Percentiles rank a stretch among this genome's conserved stretches.
These are phyloP conservation scores for Heteromurus nitidus DNA, from an alignment of 2,888 invertebrate genomes.

Conservation along the genomic window DNA sequence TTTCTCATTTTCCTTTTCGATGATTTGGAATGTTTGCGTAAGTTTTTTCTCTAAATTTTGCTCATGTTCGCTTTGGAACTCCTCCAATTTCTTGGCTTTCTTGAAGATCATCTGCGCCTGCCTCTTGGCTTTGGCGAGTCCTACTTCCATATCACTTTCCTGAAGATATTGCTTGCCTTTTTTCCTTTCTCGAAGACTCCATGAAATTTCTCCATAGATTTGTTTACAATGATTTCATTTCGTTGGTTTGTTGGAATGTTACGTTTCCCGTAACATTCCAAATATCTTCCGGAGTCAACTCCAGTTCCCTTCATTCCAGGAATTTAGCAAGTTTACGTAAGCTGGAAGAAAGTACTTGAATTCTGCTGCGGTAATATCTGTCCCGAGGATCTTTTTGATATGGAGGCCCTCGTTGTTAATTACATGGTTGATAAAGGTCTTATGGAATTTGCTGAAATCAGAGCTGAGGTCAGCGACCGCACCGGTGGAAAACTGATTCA, in stretches of 20 bases:
- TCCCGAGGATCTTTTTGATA: conserved; percentile 39
- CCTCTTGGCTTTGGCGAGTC: background rate
- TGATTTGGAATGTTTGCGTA: background rate
- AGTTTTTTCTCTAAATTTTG: conserved; percentile 3
- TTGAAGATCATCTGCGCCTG: conserved; percentile 17
- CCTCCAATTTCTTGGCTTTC: conserved; percentile 37
- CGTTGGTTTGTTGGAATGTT: too few relatives aligned
- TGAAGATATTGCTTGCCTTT: conserved; percentile 20
- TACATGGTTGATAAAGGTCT: conserved; percentile 32
- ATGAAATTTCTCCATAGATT: conserved; percentile 9
- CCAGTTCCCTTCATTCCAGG: too few relatives aligned
- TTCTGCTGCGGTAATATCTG: conserved; percentile 29
- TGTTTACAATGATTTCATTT: conserved; percentile 27
- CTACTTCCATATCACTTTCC: conserved; percentile 1
- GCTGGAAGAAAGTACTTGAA: conserved; percentile 21
- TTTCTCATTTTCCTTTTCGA: conserved; percentile 27
- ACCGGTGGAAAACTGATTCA: conserved; percentile 33
- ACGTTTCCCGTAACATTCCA: conserved; percentile 26
- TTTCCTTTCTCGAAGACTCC: background rate
- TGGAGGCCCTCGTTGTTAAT: conserved; percentile 20
- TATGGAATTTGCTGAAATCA: conserved; percentile 33
- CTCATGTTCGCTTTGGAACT: background rate
- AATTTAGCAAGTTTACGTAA: conserved; percentile 56
- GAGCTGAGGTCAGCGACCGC: conserved; percentile 30
- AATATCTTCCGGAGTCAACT: too few relatives aligned